Evolutionary conservation across 2,113 vertebrate species (phyloP).

Genomic region (Tetraodon nigroviridis): DNA sequence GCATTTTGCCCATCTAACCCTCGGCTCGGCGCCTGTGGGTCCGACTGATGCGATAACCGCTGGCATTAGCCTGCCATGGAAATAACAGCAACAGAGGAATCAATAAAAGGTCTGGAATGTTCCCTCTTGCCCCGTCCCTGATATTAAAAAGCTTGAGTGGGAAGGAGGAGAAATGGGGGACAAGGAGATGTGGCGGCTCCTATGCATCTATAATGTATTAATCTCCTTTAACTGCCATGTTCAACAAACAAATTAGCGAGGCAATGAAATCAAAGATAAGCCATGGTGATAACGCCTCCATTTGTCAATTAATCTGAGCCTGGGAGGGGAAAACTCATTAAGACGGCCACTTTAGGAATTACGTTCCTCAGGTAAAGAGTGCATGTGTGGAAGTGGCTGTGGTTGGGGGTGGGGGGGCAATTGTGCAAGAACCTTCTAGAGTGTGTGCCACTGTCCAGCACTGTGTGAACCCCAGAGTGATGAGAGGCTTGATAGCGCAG

Average conservation of each 20-base stretch:
- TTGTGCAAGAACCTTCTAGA: constrained; percentile 39
- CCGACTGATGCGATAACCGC: constrained; percentile 61
- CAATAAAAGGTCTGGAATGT: background rate
- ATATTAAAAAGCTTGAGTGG: constrained; percentile 39
- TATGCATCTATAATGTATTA: constrained; percentile 67
- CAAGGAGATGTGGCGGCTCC: constrained; percentile 19
- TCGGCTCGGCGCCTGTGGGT: constrained; percentile 47
- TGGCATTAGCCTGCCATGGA: constrained; percentile 67
- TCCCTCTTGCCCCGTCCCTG: constrained; percentile 30
- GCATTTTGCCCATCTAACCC: constrained; percentile 33
- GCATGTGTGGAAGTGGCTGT: constrained; percentile 18
- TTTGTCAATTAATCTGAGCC: constrained; percentile 76
- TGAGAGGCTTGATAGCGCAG: constrained; percentile 74
- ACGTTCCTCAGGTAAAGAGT: constrained; percentile 57
- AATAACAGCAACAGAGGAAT: constrained; percentile 18
- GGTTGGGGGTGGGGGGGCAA: constrained; percentile 12
- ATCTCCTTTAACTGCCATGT: constrained; percentile 73
- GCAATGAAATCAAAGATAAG: constrained; percentile 72
- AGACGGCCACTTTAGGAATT: constrained; percentile 63
- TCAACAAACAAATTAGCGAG: constrained; percentile 77
- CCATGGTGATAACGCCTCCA: constrained; percentile 52
- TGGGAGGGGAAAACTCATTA: constrained; percentile 73
- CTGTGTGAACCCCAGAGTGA: constrained; percentile 64
- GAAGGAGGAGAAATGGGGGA: constrained; percentile 17
- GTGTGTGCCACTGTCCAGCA: constrained; percentile 66